Evolutionary conservation across 2,797 vertebrate genomes (phyloP).

Genomic region (Lithobates sylvaticus): DNA sequence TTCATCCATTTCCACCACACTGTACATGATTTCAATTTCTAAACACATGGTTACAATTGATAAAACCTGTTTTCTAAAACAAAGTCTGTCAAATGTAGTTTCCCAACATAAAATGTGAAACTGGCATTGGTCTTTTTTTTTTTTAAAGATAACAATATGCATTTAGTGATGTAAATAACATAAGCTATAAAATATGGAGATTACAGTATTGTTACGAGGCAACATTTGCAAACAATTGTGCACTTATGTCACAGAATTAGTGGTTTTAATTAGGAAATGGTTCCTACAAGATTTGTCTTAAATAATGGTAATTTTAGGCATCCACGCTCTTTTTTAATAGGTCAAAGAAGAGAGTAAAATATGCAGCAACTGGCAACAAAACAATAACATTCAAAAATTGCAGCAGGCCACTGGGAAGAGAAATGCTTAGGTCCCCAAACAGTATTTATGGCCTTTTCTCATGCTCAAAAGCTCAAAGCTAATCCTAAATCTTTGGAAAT

Average conservation of each 20-base stretch:
- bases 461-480: too few species aligned
- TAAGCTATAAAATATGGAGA: background rate
- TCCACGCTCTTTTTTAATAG: too few species aligned
- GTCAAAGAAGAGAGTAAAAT: too few species aligned
- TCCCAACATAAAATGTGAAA: conserved; percentile 48
- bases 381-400: background rate
- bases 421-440: background rate
- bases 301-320: background rate
- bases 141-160: conserved; percentile 8
- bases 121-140: conserved; percentile 3
- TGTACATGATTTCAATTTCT: conserved; percentile 57
- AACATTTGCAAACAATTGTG: background rate
- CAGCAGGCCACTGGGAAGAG: background rate
- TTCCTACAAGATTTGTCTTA: background rate
- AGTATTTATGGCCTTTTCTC: background rate
- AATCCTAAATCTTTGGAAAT: too few species aligned
- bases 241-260: background rate
- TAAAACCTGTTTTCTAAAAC: conserved; percentile 51
- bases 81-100: conserved; percentile 48
- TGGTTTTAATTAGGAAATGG: background rate
- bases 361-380: background rate
- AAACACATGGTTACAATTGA: conserved; percentile 59
- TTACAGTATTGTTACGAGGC: background rate
- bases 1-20: conserved; percentile 41
- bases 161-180: conserved; percentile 5